These are phyloP conservation scores for Hydrolagus affinis DNA, from an alignment of 2,113 vertebrate species.

Conservation along the genomic window DNA sequence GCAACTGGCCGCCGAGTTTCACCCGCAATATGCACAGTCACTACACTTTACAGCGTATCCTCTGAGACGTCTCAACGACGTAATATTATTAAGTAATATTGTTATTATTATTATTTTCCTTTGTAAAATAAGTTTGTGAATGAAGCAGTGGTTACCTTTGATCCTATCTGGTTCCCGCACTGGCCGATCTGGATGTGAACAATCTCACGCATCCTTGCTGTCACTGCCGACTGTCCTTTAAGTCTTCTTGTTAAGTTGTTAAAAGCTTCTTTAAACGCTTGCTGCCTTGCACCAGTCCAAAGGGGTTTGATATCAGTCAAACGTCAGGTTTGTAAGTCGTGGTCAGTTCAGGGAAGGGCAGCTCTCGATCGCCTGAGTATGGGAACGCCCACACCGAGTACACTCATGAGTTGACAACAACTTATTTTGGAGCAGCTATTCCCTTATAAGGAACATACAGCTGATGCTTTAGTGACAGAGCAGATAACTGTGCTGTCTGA, in stretches of 20 bases:
- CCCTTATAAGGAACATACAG: not conserved
- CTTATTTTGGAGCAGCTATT: not conserved
- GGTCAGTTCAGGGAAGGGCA: not conserved
- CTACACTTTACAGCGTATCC: too few species aligned
- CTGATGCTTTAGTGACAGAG: not conserved
- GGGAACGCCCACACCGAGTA: not conserved
- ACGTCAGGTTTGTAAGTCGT: not conserved
- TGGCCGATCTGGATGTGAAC: constrained; percentile 95
- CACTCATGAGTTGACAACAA: not conserved
- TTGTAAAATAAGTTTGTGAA: too few species aligned
- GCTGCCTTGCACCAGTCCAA: too few species aligned
- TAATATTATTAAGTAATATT: too few species aligned
- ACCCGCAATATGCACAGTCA: too few species aligned
- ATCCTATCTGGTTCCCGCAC: constrained; percentile 94
- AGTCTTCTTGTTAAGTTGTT: not conserved
- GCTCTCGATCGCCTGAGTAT: not conserved
- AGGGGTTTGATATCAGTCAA: not conserved
- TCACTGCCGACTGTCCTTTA: not conserved
- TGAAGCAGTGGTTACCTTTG: constrained; percentile 66
- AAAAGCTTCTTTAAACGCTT: too few species aligned
- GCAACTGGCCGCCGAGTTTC: too few species aligned
- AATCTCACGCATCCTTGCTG: constrained; percentile 82
- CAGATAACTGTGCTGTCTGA: not conserved
- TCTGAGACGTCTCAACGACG: too few species aligned
- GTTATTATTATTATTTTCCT: too few species aligned